A percentile compares a stretch with the other conserved stretches of the same genome.
Evolutionary conservation across 2,888 invertebrate species (phyloP).

Genomic region (Rhagium mordax): DNA sequence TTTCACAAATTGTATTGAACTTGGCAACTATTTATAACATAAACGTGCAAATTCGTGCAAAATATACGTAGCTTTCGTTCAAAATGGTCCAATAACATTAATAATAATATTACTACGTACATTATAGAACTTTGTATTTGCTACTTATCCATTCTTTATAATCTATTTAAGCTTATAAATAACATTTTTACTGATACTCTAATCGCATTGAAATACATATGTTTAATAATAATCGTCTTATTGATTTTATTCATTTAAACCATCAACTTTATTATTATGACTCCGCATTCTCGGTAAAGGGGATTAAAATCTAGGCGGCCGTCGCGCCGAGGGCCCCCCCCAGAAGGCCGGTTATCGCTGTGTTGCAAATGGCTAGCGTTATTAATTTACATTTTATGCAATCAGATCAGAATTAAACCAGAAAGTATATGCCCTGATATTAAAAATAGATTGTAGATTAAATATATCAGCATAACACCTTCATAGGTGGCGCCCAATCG

Average conservation of each 20-base stretch:
- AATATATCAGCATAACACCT: no score
- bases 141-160: not conserved
- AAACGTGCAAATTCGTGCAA: no score
- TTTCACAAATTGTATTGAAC: no score
- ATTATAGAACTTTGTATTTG: no score
- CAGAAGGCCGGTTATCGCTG: not conserved
- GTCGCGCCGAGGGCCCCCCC: not conserved
- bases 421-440: no score
- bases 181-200: not conserved
- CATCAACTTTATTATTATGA: conserved; percentile 12
- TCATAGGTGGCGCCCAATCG: no score
- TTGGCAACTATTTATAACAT: no score
- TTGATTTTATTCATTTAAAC: conserved; percentile 14
- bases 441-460: not conserved
- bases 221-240: not conserved
- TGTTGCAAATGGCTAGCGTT: no score
- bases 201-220: not conserved
- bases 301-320: not conserved
- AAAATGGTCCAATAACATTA: no score
- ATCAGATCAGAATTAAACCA: not conserved
- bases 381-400: not conserved
- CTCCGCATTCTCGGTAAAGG: conserved; percentile 3
- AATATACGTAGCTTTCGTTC: no score
- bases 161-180: not conserved
- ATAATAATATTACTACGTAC: no score